phyloP scores from a whole-genome alignment of 2,113 vertebrate genomes.

The Petroica traversi region DNA sequence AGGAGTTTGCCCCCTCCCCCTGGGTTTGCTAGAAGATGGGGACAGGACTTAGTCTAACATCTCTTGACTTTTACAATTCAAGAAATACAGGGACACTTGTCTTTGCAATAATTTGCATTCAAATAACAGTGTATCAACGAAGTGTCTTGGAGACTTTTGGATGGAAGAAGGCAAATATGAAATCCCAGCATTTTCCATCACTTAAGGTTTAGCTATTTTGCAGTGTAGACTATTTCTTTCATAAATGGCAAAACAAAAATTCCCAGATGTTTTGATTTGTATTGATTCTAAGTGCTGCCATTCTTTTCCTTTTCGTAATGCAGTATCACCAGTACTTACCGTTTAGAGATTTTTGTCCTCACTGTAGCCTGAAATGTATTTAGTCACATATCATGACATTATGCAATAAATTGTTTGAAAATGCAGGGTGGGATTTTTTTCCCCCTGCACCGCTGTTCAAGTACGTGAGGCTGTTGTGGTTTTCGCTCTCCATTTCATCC shows the following conservation, averaged over 20 bases:
- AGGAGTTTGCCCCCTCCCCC: slow-evolving; percentile 64
- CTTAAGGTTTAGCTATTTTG: slow-evolving; percentile 26
- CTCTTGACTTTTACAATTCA: slow-evolving; percentile 40
- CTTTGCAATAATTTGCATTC: slow-evolving; percentile 63
- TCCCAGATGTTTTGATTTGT: background rate
- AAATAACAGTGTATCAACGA: background rate
- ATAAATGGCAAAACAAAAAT: background rate
- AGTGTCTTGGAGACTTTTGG: slow-evolving; percentile 48
- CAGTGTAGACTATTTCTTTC: slow-evolving; percentile 24
- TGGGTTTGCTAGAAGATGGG: slow-evolving; percentile 55
- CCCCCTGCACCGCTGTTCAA: slow-evolving; percentile 21
- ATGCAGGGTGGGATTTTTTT: slow-evolving; percentile 4
- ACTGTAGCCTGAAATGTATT: slow-evolving; percentile 68
- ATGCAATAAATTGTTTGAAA: slow-evolving; percentile 75
- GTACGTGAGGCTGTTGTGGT: background rate
- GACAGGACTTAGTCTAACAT: slow-evolving; percentile 73
- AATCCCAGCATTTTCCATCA: slow-evolving; percentile 39
- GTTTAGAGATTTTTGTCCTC: slow-evolving; percentile 53
- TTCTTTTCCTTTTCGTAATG: slow-evolving; percentile 20
- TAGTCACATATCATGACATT: slow-evolving; percentile 70
- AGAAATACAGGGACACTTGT: slow-evolving; percentile 66
- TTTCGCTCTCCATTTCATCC: background rate
- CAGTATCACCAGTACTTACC: slow-evolving; percentile 17
- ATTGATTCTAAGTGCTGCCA: slow-evolving; percentile 31
- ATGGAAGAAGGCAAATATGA: slow-evolving; percentile 57